Evolutionary conservation across 2,888 invertebrate genomes (phyloP).

Genomic region (Sarcophaga variegata): DNA sequence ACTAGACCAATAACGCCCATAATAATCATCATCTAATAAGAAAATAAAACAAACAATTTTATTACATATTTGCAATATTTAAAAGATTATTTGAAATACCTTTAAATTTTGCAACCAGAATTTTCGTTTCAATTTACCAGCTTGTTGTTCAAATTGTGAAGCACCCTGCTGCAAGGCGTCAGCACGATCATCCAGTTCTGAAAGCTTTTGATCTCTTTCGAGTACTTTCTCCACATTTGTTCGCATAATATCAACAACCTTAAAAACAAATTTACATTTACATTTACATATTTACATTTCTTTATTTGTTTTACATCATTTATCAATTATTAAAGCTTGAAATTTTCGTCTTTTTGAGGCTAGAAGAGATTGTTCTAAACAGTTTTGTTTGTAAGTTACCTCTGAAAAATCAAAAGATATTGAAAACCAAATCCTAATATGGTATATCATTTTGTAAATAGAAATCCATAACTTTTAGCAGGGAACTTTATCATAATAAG

Average conservation of each 20-base stretch:
- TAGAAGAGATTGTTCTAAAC: too few relatives aligned
- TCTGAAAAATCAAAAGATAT: too few relatives aligned
- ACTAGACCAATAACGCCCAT: constrained; percentile 92
- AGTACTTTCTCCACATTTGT: constrained; percentile 97
- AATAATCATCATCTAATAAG: constrained; percentile 92
- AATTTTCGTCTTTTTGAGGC: too few relatives aligned
- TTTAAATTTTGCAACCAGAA: constrained; percentile 99
- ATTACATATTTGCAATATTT: not conserved
- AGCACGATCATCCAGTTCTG: constrained; percentile 96
- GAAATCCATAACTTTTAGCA: too few relatives aligned
- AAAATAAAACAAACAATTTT: not conserved
- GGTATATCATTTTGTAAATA: too few relatives aligned
- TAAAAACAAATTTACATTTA: constrained; percentile 74
- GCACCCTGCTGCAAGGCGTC: constrained; percentile 97
- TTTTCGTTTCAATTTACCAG: constrained; percentile 97
- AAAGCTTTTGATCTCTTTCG: constrained; percentile 96
- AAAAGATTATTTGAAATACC: constrained; percentile 80
- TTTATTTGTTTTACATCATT: too few relatives aligned
- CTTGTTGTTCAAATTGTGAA: constrained; percentile 98
- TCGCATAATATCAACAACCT: constrained; percentile 96
- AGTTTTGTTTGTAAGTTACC: too few relatives aligned
- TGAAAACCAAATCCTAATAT: too few relatives aligned
- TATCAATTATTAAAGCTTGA: too few relatives aligned
- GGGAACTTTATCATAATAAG: too few relatives aligned
- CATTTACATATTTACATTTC: not conserved